Percentiles rank a stretch among this genome's conserved stretches.
Conservation (phyloP, 2,797 vertebrate species). For the Paguma larvata region DNA sequence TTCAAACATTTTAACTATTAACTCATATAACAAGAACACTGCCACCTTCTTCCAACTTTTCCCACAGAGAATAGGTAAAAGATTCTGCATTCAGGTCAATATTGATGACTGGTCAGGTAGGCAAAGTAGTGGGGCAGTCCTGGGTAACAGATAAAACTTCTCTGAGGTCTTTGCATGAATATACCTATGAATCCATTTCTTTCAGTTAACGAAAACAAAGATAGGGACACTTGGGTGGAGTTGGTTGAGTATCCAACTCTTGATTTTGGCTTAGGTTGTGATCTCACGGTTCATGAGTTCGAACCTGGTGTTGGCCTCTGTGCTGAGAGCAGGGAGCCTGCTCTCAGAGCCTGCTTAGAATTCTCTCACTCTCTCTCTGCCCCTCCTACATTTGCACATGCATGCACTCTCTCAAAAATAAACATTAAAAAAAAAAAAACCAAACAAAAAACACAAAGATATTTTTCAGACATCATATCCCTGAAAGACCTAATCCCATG, state of each 20-base stretch:
- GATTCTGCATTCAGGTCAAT: not conserved
- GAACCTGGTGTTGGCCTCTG: no score
- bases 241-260: no score
- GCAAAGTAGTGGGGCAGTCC: not conserved
- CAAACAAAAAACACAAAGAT: not conserved
- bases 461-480: not conserved
- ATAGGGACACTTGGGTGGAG: not conserved
- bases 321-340: no score
- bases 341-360: no score
- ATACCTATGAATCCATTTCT: not conserved
- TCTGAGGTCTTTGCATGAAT: not conserved
- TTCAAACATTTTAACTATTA: constrained; percentile 52
- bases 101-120: not conserved
- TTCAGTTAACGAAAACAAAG: not conserved
- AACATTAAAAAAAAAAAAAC: no score
- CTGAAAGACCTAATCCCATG: not conserved
- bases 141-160: not conserved
- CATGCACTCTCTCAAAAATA: no score
- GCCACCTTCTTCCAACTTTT: not conserved
- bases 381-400: no score
- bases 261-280: no score
- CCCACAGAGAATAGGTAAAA: not conserved
- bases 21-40: constrained; percentile 15
- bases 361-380: no score
- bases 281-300: no score